Percentiles rank a stretch among this genome's conserved stretches.
phyloP scores from a whole-genome alignment of 2,113 vertebrate genomes.

The Pachycephala philippinensis region DNA sequence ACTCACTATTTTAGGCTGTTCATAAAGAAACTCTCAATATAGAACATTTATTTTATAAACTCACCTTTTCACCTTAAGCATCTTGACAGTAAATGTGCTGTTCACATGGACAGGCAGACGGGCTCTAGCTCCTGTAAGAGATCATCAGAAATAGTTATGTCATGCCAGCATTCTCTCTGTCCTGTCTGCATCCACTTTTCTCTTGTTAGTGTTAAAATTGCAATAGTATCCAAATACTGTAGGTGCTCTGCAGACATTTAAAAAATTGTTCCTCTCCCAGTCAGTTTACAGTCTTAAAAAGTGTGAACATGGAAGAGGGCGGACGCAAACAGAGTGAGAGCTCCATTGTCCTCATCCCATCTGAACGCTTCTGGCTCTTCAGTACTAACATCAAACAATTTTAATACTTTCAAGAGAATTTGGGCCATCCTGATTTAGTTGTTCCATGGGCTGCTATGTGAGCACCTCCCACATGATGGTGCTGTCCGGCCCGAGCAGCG shows the following conservation, averaged over 20 bases:
- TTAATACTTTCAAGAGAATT: not conserved
- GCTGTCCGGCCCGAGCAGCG: not conserved
- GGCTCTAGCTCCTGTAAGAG: not conserved
- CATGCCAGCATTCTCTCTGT: not conserved
- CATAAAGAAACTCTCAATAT: not conserved
- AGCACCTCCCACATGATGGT: constrained; percentile 24
- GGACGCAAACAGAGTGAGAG: not conserved
- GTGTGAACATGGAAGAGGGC: not conserved
- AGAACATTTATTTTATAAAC: not conserved
- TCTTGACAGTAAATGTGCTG: not conserved
- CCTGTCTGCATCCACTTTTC: not conserved
- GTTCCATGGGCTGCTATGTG: not conserved
- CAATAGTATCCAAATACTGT: not conserved
- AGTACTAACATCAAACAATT: not conserved
- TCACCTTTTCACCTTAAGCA: not conserved
- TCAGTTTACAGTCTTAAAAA: not conserved
- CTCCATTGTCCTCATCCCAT: not conserved
- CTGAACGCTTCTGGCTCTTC: not conserved
- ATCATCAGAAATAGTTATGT: not conserved
- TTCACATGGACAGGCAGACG: fast-evolving
- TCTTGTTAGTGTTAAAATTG: not conserved
- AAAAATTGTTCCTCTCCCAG: not conserved
- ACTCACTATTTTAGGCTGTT: not conserved
- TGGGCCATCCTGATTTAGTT: not conserved
- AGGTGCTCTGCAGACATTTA: not conserved